phyloP scores from a whole-genome alignment of 2,888 invertebrate genomes.

The Tetragonisca angustula region DNA sequence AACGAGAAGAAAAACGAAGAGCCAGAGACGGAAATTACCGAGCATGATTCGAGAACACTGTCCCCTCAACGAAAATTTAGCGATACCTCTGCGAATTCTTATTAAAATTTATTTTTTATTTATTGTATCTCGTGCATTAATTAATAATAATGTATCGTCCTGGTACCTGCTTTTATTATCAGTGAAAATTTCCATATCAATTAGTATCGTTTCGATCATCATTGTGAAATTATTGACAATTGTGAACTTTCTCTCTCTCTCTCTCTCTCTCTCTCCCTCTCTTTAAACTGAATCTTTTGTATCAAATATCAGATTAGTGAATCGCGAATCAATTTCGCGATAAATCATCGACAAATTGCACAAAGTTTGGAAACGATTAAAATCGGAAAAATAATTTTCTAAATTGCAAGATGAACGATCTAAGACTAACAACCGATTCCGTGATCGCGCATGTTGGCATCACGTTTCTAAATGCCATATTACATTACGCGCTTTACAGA shows the following conservation, averaged over 20 bases:
- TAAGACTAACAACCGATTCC: slow-evolving; percentile 61
- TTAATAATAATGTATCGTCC: slow-evolving; percentile 1
- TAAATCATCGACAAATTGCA: slow-evolving; percentile 2
- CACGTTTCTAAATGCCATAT: slow-evolving; percentile 73
- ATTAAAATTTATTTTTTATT: slow-evolving; percentile 6
- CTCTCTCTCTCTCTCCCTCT: too few relatives aligned
- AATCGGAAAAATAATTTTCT: neutral
- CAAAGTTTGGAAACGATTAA: neutral
- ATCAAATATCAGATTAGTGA: neutral
- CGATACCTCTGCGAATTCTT: slow-evolving; percentile 61
- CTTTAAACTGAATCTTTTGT: slow-evolving; percentile 1
- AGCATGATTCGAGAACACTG: slow-evolving; percentile 21
- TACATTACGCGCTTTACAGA: slow-evolving; percentile 78
- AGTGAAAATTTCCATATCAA: neutral
- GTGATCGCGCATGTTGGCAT: slow-evolving; percentile 64
- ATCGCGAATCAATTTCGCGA: neutral
- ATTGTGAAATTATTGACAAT: slow-evolving; percentile 27
- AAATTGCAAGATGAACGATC: slow-evolving; percentile 40
- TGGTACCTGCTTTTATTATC: neutral
- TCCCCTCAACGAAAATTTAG: slow-evolving; percentile 64
- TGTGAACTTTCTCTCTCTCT: neutral
- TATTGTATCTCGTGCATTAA: neutral
- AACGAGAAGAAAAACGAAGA: slow-evolving; percentile 19
- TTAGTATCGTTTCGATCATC: neutral
- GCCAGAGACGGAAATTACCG: neutral